Percentiles rank a stretch among this genome's conserved stretches.
Conservation (phyloP, 53 echinoderm and acorn worm genomes). For the Echinarachnius parma region DNA sequence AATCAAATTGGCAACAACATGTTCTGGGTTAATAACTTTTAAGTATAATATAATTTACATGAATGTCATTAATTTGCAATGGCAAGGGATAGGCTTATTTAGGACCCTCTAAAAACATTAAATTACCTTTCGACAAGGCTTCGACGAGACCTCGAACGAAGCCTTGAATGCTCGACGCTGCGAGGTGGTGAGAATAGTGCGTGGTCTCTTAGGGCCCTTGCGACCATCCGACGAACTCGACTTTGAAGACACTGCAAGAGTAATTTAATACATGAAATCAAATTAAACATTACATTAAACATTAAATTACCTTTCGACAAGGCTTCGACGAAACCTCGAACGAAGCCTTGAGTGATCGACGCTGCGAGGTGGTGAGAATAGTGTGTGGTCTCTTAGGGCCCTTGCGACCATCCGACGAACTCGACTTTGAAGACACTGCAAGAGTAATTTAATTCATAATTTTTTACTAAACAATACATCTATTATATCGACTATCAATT, state of each 20-base stretch:
- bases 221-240: slow-evolving; percentile 69
- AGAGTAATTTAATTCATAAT: no score
- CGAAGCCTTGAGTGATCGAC: slow-evolving; percentile 93
- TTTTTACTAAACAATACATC: no score
- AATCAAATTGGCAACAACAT: no score
- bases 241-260: slow-evolving; percentile 65
- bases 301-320: slow-evolving; percentile 80
- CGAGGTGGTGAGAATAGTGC: slow-evolving; percentile 93
- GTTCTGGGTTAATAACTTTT: no score
- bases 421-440: slow-evolving; percentile 66
- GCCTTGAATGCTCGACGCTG: slow-evolving; percentile 96
- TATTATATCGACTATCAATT: no score
- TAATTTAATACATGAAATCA: background rate
- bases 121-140: slow-evolving; percentile 94
- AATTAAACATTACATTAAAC: no score
- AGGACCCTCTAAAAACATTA: no score
- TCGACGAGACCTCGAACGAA: slow-evolving; percentile 95
- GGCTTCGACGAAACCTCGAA: slow-evolving; percentile 98
- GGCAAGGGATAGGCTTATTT: no score
- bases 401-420: slow-evolving; percentile 73
- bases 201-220: slow-evolving; percentile 90
- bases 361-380: slow-evolving; percentile 92
- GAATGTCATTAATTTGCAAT: no score
- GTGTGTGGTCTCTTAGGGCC: slow-evolving; percentile 93
- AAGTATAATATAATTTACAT: no score